phyloP scores from a whole-genome alignment of 2,888 invertebrate genomes.

The Ophion costatus region DNA sequence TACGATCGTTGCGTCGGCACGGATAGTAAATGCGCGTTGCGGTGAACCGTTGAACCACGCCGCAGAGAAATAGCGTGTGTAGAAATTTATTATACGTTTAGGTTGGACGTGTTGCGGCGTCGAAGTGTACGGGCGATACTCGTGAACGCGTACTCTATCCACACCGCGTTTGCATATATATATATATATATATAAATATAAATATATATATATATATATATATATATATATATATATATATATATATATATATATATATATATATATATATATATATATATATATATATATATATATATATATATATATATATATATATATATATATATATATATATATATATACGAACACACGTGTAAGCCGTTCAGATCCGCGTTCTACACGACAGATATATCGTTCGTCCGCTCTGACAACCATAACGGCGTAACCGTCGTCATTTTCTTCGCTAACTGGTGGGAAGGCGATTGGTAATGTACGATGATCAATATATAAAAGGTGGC shows the following conservation, averaged over 20 bases:
- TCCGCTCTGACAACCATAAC: conserved; percentile 4
- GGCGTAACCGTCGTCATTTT: neutral
- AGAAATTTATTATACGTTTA: conserved; percentile 67
- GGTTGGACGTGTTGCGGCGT: conserved; percentile 62
- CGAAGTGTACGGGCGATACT: conserved; percentile 17
- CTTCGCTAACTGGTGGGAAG: too few relatives aligned
- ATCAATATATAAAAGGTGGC: too few relatives aligned
- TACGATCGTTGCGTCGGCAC: conserved; percentile 47
- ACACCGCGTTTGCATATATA: conserved; percentile 36
- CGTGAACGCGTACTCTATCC: conserved; percentile 30
- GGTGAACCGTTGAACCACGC: conserved; percentile 56
- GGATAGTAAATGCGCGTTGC: conserved; percentile 62
- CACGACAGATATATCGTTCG: neutral
- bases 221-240: conserved; percentile 24
- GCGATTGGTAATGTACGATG: too few relatives aligned
- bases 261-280: conserved; percentile 43
- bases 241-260: conserved; percentile 23
- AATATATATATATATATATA: conserved; percentile 23
- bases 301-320: conserved; percentile 51
- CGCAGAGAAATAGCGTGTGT: conserved; percentile 62
- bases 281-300: conserved; percentile 53
- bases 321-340: conserved; percentile 27
- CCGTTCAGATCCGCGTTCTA: neutral
- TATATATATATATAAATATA: conserved; percentile 35
- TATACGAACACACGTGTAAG: neutral